Percentiles rank a stretch among this genome's conserved stretches.
These are phyloP conservation scores for Aplocera efformata DNA, from an alignment of 2,888 invertebrate species.

Conservation along the genomic window DNA sequence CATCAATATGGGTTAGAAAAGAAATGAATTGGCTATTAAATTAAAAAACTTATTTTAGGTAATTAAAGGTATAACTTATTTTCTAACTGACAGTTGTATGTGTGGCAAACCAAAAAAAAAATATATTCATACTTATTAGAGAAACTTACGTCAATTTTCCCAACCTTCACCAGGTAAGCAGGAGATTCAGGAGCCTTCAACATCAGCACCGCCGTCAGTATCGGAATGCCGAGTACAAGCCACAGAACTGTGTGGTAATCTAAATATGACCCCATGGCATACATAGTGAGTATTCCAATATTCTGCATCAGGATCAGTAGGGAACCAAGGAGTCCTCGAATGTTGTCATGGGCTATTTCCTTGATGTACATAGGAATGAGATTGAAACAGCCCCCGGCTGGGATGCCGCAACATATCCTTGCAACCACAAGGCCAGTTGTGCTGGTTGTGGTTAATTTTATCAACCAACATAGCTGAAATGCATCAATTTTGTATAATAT, in stretches of 20 bases:
- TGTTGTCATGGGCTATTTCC: slow-evolving; percentile 57
- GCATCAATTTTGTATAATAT: neutral
- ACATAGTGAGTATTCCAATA: slow-evolving; percentile 51
- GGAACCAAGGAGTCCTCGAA: slow-evolving; percentile 53
- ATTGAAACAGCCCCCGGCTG: slow-evolving; percentile 54
- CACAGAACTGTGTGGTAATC: slow-evolving; percentile 49
- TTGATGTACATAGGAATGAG: slow-evolving; percentile 56
- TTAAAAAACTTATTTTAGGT: too few species aligned
- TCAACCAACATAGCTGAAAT: slow-evolving; percentile 56
- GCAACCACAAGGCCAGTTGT: slow-evolving; percentile 43
- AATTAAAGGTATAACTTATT: too few species aligned
- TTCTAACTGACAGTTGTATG: too few species aligned
- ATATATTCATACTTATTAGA: too few species aligned
- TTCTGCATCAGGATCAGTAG: slow-evolving; percentile 48
- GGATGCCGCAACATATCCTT: slow-evolving; percentile 45
- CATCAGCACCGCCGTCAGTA: slow-evolving; percentile 45
- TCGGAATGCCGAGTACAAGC: slow-evolving; percentile 41
- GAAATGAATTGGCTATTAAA: too few species aligned
- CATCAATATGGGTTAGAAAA: too few species aligned
- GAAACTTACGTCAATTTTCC: slow-evolving; percentile 47
- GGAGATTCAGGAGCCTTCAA: slow-evolving; percentile 60
- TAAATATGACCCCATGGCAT: slow-evolving; percentile 51
- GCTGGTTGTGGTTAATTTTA: slow-evolving; percentile 43
- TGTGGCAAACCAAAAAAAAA: too few species aligned
- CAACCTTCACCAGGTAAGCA: slow-evolving; percentile 53